Percentiles rank a stretch among this genome's conserved stretches.
Evolutionary conservation across 1,140 invertebrate species (phyloP).

Genomic region (Pseudomyrmex pallidus): DNA sequence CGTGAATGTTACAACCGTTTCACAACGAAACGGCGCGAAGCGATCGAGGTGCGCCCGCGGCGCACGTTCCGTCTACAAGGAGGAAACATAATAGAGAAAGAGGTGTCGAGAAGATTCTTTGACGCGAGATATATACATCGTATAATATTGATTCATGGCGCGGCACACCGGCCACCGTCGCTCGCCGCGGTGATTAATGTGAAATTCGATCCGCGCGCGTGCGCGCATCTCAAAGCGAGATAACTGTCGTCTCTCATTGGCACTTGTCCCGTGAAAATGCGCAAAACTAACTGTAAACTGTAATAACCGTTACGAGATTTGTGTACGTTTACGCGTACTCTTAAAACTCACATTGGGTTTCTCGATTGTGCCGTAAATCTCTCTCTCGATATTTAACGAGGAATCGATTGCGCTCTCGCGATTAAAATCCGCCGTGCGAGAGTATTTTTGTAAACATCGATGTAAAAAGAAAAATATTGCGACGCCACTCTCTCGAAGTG

Average conservation of each 20-base stretch:
- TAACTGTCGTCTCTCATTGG: constrained; percentile 45
- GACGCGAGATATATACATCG: background rate
- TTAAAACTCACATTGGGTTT: background rate
- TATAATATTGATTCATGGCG: constrained; percentile 10
- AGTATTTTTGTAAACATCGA: no score
- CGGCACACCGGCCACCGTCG: no score
- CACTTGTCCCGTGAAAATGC: constrained; percentile 25
- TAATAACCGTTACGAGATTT: constrained; percentile 53
- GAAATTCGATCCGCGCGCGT: background rate
- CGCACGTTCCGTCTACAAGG: constrained; percentile 34
- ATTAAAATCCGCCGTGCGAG: background rate
- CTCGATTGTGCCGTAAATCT: constrained; percentile 5
- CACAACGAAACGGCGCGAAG: constrained; percentile 65
- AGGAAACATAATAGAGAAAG: constrained; percentile 10
- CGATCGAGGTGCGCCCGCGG: constrained; percentile 53
- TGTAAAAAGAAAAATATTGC: no score
- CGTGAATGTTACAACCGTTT: constrained; percentile 71
- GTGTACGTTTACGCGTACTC: background rate
- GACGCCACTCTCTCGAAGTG: background rate
- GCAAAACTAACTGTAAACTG: constrained; percentile 51
- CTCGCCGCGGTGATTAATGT: background rate
- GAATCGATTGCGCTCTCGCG: no score
- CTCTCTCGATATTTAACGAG: background rate
- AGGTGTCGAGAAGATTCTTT: background rate
- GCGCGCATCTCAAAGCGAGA: background rate